Conservation (phyloP, 2,113 vertebrate species). For the Psophia crepitans region DNA sequence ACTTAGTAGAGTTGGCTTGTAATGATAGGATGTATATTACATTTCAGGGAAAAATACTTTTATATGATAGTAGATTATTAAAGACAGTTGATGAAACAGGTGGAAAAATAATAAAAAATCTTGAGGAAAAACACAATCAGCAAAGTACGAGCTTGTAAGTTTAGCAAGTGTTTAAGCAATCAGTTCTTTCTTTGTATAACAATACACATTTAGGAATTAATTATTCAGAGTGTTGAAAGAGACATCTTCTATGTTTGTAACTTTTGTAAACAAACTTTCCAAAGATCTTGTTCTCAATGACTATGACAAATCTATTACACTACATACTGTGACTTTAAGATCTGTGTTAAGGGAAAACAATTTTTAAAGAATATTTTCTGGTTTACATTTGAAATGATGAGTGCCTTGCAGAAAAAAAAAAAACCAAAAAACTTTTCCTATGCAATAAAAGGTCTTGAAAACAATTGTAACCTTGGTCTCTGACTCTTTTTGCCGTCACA, state of each 20-base stretch:
- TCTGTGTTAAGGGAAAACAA: not conserved
- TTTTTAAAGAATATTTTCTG: not conserved
- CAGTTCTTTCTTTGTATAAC: not conserved
- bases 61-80: not conserved
- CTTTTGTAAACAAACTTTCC: not conserved
- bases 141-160: not conserved
- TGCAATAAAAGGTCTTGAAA: slow-evolving; percentile 2
- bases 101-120: not conserved
- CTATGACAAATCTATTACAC: not conserved
- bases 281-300: not conserved
- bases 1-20: not conserved
- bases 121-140: not conserved
- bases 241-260: rapidly evolving
- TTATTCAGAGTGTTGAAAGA: not conserved
- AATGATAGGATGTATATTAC: not conserved
- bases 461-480: not conserved
- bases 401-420: not conserved
- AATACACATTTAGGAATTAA: not conserved
- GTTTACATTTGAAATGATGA: not conserved
- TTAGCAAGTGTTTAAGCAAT: not conserved
- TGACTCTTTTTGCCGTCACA: slow-evolving; percentile 40
- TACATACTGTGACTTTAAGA: not conserved
- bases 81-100: not conserved
- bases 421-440: not conserved
- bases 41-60: not conserved